These are phyloP conservation scores for Mobula hypostoma DNA, from an alignment of 2,113 vertebrate species.

Conservation along the genomic window DNA sequence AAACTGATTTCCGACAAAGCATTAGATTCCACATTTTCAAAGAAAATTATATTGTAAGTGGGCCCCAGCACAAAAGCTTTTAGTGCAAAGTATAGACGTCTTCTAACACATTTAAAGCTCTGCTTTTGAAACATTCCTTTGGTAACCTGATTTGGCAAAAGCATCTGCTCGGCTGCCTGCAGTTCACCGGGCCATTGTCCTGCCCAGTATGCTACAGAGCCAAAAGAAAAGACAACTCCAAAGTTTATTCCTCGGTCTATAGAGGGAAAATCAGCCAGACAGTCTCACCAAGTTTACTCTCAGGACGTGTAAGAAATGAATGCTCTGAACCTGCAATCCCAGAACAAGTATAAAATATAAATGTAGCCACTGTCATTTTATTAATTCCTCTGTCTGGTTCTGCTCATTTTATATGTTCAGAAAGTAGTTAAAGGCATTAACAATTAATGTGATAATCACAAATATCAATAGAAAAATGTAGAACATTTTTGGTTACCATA, in stretches of 20 bases:
- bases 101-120: background rate
- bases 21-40: background rate
- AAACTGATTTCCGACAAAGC: background rate
- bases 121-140: conserved; percentile 7
- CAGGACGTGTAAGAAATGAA: background rate
- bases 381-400: background rate
- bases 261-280: background rate
- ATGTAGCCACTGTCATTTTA: background rate
- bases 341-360: background rate
- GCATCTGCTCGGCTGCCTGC: background rate
- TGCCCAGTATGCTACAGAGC: background rate
- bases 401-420: background rate
- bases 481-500: background rate
- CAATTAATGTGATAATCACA: background rate
- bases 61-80: background rate
- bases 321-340: background rate
- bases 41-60: background rate
- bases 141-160: conserved; percentile 10
- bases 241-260: background rate
- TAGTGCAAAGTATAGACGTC: background rate
- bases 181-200: background rate
- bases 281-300: background rate
- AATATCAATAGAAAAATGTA: background rate
- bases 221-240: background rate
- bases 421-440: background rate